A percentile compares a stretch with the other conserved stretches of the same genome.
Conservation (phyloP, 64 coral and sea anemone genomes). For the Platygyra sinensis region DNA sequence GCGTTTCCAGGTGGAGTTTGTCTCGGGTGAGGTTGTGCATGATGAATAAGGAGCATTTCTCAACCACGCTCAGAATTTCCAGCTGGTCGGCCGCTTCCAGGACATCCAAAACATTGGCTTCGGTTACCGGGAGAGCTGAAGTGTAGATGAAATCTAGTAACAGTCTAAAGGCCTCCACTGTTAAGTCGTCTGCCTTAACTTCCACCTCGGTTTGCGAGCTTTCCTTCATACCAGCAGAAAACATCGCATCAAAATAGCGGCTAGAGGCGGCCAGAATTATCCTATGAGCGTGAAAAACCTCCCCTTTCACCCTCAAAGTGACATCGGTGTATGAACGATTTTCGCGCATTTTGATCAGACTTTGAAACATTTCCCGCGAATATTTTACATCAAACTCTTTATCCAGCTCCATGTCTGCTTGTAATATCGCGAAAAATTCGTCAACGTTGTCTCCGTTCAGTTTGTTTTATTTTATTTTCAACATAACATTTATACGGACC, state of each 20-base stretch:
- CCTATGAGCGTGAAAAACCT: slow-evolving; percentile 44
- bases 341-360: slow-evolving; percentile 28
- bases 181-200: slow-evolving; percentile 18
- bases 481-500: too few relatives aligned
- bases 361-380: slow-evolving; percentile 49
- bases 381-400: background rate
- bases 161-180: slow-evolving; percentile 5
- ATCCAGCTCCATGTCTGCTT: too few relatives aligned
- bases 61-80: slow-evolving; percentile 26
- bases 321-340: slow-evolving; percentile 37
- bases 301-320: slow-evolving; percentile 32
- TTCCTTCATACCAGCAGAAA: slow-evolving; percentile 57
- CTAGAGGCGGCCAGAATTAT: slow-evolving; percentile 37
- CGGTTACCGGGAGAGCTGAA: slow-evolving; percentile 17
- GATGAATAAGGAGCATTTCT: slow-evolving; percentile 47
- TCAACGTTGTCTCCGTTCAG: too few relatives aligned
- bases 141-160: slow-evolving; percentile 56
- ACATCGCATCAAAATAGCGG: slow-evolving; percentile 62
- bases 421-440: too few relatives aligned
- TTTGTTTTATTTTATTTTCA: too few relatives aligned
- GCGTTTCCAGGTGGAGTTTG: slow-evolving; percentile 40
- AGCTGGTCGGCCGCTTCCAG: slow-evolving; percentile 56
- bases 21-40: slow-evolving; percentile 14
- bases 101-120: slow-evolving; percentile 45
- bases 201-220: slow-evolving; percentile 32